phyloP scores from a whole-genome alignment of 2,797 vertebrate genomes.

The Limnodromus scolopaceus region DNA sequence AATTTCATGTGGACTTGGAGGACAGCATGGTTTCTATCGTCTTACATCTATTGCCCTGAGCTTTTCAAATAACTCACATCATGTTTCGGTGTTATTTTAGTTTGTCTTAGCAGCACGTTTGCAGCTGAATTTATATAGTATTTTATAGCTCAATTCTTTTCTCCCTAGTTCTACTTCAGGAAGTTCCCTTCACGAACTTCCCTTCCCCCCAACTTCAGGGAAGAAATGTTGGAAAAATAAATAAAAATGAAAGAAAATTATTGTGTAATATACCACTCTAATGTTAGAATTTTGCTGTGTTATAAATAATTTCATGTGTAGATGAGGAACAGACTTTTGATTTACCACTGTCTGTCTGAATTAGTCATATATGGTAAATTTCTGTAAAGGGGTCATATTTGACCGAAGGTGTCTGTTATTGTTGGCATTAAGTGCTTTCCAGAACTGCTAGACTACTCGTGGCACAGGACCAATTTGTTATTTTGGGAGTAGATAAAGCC shows the following conservation, averaged over 20 bases:
- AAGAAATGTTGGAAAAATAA: not conserved
- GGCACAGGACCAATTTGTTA: conserved; percentile 47
- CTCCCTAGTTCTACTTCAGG: not conserved
- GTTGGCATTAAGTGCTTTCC: conserved; percentile 60
- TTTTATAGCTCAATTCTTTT: not conserved
- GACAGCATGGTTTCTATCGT: not conserved
- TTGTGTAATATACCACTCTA: not conserved
- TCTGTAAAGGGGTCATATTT: conserved; percentile 20
- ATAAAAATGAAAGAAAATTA: not conserved
- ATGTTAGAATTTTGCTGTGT: conserved; percentile 24
- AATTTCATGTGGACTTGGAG: not conserved
- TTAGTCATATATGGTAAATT: conserved; percentile 43
- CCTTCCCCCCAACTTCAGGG: no score
- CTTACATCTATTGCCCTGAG: not conserved
- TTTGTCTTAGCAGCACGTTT: not conserved
- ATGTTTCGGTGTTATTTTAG: not conserved
- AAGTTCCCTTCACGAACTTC: no score
- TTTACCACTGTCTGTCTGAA: conserved; percentile 43
- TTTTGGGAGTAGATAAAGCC: conserved; percentile 59
- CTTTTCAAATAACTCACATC: not conserved
- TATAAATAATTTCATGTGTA: conserved; percentile 25
- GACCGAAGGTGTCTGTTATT: conserved; percentile 52
- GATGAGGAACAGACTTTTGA: conserved; percentile 14
- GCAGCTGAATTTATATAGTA: not conserved
- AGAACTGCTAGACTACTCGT: conserved; percentile 17